Conservation (phyloP, 2,888 invertebrate genomes). For the Aethes cnicana region DNA sequence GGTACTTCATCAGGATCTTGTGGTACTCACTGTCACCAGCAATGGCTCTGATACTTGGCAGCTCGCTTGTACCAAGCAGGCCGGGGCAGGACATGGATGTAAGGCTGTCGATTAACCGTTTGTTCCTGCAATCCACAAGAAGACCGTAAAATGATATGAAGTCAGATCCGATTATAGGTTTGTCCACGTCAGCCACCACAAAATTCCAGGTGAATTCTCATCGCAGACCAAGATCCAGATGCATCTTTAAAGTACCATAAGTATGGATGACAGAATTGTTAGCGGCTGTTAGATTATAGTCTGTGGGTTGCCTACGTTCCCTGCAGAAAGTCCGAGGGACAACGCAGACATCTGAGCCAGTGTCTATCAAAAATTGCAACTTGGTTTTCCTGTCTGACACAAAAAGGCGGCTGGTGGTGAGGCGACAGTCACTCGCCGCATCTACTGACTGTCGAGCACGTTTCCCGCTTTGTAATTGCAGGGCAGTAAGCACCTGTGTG, state of each 20-base stretch:
- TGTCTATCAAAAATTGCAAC: constrained; percentile 34
- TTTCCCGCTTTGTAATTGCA: constrained; percentile 37
- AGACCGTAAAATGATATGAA: not conserved
- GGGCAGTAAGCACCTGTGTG: constrained; percentile 30
- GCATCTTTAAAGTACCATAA: not conserved
- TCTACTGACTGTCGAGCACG: constrained; percentile 36
- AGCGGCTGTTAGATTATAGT: constrained; percentile 9
- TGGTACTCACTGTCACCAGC: not conserved
- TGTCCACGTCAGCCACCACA: not conserved
- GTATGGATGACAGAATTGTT: not conserved
- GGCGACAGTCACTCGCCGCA: constrained; percentile 38
- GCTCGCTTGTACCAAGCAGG: not conserved
- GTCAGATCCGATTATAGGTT: not conserved
- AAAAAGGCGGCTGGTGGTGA: constrained; percentile 36
- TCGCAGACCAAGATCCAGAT: not conserved
- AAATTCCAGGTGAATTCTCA: not conserved
- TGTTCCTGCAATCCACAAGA: not conserved
- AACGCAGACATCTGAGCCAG: constrained; percentile 33
- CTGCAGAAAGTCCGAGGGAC: constrained; percentile 20
- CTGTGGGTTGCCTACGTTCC: not conserved
- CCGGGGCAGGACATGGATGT: constrained; percentile 40
- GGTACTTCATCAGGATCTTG: constrained; percentile 7
- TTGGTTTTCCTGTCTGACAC: constrained; percentile 36
- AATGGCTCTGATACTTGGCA: constrained; percentile 10
- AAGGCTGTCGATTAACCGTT: not conserved